Conservation (phyloP, 2,797 vertebrate species). For the Calcarius lapponicus region DNA sequence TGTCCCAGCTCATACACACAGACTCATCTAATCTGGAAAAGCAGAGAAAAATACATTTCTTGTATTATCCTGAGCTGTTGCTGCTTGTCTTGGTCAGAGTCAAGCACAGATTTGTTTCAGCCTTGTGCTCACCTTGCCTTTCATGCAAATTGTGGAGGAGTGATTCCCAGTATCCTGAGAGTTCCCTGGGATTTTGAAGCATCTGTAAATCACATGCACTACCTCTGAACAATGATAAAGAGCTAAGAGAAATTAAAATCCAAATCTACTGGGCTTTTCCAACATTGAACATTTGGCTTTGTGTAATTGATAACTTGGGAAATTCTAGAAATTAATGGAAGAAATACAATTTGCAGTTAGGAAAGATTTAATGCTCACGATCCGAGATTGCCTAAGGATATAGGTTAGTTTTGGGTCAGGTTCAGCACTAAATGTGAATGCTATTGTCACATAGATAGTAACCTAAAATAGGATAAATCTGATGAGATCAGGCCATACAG, state of each 20-base stretch:
- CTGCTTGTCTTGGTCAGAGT: background rate
- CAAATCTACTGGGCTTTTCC: slow-evolving; percentile 40
- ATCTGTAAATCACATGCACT: background rate
- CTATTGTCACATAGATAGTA: background rate
- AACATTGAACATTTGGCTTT: background rate
- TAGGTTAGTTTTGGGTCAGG: slow-evolving; percentile 1
- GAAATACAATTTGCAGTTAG: slow-evolving; percentile 22
- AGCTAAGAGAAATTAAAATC: slow-evolving; percentile 47
- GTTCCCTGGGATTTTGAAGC: background rate
- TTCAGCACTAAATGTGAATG: background rate
- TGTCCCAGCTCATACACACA: background rate
- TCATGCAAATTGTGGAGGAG: background rate
- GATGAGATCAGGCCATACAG: background rate
- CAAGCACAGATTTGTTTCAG: background rate
- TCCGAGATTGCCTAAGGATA: slow-evolving; percentile 21
- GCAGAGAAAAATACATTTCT: background rate
- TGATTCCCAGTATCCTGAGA: background rate
- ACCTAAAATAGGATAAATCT: background rate
- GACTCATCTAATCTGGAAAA: background rate
- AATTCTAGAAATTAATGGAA: slow-evolving; percentile 56
- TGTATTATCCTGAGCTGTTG: background rate
- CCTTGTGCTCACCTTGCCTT: slow-evolving; percentile 5
- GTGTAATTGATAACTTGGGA: slow-evolving; percentile 36
- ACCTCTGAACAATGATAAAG: slow-evolving; percentile 6
- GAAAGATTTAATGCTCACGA: background rate